Evolutionary conservation across 1,140 invertebrate genomes (phyloP).

Genomic region (Drosophila parabipectinata): DNA sequence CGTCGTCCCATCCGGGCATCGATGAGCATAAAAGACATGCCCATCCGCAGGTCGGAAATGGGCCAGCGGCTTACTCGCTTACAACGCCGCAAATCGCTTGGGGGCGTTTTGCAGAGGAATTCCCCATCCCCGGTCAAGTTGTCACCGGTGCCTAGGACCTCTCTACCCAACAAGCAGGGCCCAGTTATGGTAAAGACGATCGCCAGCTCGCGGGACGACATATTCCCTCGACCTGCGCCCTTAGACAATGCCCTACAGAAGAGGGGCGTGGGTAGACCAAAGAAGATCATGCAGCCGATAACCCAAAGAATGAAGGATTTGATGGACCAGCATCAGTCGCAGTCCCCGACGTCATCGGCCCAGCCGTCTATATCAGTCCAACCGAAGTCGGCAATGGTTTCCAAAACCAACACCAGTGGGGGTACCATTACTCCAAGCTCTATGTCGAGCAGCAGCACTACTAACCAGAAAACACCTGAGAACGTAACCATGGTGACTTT

Average conservation of each 20-base stretch:
- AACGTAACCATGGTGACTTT: conserved; percentile 10
- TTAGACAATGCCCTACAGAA: neutral
- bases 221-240: conserved; percentile 37
- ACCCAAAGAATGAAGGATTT: neutral
- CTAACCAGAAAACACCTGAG: neutral
- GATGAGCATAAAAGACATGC: conserved; percentile 25
- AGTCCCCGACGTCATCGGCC: neutral
- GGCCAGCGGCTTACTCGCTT: conserved; percentile 50
- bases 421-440: neutral
- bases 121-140: conserved; percentile 63
- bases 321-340: neutral
- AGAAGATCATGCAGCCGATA: neutral
- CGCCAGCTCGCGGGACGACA: conserved; percentile 22
- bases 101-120: conserved; percentile 23
- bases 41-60: conserved; percentile 37
- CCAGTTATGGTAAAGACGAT: neutral
- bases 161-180: neutral
- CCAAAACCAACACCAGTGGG: neutral
- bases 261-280: conserved; percentile 7
- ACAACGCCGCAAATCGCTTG: conserved; percentile 55
- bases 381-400: neutral
- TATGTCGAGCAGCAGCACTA: neutral
- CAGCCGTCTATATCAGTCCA: neutral
- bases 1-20: conserved; percentile 10
- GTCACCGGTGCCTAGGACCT: conserved; percentile 45